phyloP scores from a whole-genome alignment of 2,888 invertebrate genomes.

The Eupithecia vulgata region DNA sequence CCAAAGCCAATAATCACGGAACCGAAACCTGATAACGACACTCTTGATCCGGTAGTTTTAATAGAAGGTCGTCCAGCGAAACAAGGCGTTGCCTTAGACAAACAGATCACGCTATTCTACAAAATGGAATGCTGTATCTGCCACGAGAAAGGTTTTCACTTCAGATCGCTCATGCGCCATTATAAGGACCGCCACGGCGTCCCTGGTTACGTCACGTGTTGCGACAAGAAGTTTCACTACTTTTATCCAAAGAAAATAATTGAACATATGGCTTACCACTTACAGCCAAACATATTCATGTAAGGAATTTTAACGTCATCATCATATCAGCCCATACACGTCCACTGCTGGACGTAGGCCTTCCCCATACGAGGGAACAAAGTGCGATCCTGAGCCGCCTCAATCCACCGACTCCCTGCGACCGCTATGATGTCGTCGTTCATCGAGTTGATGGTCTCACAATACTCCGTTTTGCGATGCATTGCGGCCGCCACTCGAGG shows the following conservation, averaged over 20 bases:
- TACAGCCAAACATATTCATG: constrained; percentile 79
- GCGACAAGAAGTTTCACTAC: constrained; percentile 79
- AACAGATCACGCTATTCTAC: constrained; percentile 77
- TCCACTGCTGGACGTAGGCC: too few species aligned
- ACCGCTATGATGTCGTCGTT: too few species aligned
- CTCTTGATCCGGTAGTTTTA: constrained; percentile 68
- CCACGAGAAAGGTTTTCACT: constrained; percentile 74
- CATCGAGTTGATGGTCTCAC: too few species aligned
- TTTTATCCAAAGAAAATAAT: constrained; percentile 80
- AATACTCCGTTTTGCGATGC: too few species aligned
- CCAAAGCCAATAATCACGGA: constrained; percentile 35
- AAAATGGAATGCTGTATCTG: constrained; percentile 81
- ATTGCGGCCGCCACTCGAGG: too few species aligned
- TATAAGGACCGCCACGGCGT: constrained; percentile 80
- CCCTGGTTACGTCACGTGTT: constrained; percentile 78
- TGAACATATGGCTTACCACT: constrained; percentile 79
- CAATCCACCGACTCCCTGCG: too few species aligned
- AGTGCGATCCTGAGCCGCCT: too few species aligned
- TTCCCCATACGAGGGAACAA: too few species aligned
- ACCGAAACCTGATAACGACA: constrained; percentile 50
- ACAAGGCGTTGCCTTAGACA: constrained; percentile 72
- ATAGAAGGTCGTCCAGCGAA: constrained; percentile 75
- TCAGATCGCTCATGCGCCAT: constrained; percentile 77
- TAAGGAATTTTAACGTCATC: too few species aligned
- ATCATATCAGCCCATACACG: too few species aligned